Evolutionary conservation across 2,113 vertebrate species (phyloP).

Genomic region (Periophthalmus modestus): DNA sequence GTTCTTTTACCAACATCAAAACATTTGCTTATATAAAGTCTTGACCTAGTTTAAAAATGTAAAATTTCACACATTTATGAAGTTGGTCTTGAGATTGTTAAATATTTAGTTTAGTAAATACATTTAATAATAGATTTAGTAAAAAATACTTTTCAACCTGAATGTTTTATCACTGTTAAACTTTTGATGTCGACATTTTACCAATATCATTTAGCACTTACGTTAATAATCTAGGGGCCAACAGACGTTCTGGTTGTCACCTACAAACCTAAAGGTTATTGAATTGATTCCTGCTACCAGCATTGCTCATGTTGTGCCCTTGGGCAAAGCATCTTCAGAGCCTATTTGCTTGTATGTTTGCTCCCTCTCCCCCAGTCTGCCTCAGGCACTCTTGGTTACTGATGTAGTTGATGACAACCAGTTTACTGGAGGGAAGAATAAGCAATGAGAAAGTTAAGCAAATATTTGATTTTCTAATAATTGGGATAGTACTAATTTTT

Average conservation of each 20-base stretch:
- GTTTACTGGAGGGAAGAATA: not conserved
- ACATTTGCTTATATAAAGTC: not conserved
- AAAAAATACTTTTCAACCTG: not conserved
- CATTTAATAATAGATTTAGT: not conserved
- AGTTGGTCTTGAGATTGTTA: not conserved
- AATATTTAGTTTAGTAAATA: conserved; percentile 4
- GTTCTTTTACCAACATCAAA: not conserved
- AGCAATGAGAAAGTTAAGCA: not conserved
- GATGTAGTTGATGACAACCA: not conserved
- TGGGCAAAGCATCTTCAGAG: not conserved
- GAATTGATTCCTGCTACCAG: not conserved
- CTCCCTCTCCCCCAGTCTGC: not conserved
- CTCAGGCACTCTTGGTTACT: not conserved
- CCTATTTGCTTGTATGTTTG: not conserved
- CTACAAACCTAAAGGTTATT: not conserved
- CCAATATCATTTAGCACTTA: not conserved
- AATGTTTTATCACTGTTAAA: not conserved
- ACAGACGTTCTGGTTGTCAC: not conserved
- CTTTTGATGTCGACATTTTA: not conserved
- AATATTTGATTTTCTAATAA: not conserved
- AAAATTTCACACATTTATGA: not conserved
- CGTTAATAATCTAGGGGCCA: not conserved
- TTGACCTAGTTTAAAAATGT: not conserved
- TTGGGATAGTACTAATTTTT: no score
- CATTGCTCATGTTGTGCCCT: not conserved